Percentiles rank a stretch among this genome's conserved stretches.
Evolutionary conservation across 2,888 invertebrate species (phyloP).

Genomic region (Hesperia comma): DNA sequence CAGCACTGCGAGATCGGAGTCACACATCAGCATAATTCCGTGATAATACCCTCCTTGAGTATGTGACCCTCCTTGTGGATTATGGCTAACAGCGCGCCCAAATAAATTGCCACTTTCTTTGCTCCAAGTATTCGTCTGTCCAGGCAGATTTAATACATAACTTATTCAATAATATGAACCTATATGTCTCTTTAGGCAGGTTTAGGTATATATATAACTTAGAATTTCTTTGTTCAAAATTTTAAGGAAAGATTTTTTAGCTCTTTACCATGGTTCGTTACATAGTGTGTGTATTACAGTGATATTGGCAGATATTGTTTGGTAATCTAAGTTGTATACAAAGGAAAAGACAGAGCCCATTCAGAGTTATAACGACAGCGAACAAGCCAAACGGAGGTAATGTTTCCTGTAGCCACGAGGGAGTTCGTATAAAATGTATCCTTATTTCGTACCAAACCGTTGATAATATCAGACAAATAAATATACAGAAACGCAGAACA

Average conservation of each 20-base stretch:
- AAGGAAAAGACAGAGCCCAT: not conserved
- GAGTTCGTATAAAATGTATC: not conserved
- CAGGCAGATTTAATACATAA: not conserved
- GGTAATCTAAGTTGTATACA: not conserved
- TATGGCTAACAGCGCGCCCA: slow-evolving; percentile 64
- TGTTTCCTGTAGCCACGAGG: not conserved
- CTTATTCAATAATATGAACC: too few species aligned
- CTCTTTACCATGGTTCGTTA: too few species aligned
- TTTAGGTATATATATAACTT: too few species aligned
- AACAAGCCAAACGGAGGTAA: not conserved
- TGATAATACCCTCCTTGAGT: slow-evolving; percentile 76
- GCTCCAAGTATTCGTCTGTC: not conserved
- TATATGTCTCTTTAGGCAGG: too few species aligned
- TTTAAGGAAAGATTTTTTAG: too few species aligned
- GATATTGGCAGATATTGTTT: too few species aligned
- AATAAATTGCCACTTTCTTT: slow-evolving; percentile 56
- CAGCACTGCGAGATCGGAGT: slow-evolving; percentile 55
- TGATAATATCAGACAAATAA: not conserved
- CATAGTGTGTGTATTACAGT: too few species aligned
- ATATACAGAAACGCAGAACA: not conserved
- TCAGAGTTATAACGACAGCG: not conserved
- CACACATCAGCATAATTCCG: slow-evolving; percentile 79
- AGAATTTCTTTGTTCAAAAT: too few species aligned
- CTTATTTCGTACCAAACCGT: not conserved
- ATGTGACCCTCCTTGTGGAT: slow-evolving; percentile 73